phyloP scores from a whole-genome alignment of 2,888 invertebrate species.

The Pyrocoelia pectoralis region DNA sequence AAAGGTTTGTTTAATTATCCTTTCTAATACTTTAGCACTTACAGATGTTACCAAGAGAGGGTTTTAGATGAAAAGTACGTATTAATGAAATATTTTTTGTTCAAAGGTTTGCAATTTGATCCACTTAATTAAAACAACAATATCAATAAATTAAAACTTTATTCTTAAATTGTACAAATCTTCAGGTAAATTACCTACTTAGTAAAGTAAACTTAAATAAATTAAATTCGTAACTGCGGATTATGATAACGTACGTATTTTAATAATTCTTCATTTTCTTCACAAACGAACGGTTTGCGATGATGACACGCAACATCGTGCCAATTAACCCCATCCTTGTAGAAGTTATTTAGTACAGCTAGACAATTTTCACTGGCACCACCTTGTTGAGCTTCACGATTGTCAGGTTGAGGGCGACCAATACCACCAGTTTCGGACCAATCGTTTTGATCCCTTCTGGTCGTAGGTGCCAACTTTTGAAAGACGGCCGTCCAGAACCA shows the following conservation, averaged over 20 bases:
- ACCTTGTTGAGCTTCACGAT: conserved; percentile 80
- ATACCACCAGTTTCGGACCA: conserved; percentile 90
- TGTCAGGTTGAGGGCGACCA: conserved; percentile 87
- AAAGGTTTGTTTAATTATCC: too few relatives aligned
- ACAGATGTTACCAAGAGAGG: too few relatives aligned
- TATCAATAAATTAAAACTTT: conserved; percentile 18
- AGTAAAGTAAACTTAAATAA: conserved; percentile 7
- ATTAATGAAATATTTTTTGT: too few relatives aligned
- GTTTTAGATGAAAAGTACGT: too few relatives aligned
- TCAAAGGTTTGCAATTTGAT: too few relatives aligned
- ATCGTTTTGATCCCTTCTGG: conserved; percentile 83
- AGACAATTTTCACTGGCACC: conserved; percentile 88
- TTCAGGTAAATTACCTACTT: conserved; percentile 11
- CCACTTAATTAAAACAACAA: too few relatives aligned
- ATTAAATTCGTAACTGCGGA: conserved; percentile 76
- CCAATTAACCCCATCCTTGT: conserved; percentile 91
- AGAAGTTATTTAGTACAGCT: conserved; percentile 87
- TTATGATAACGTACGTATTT: conserved; percentile 86
- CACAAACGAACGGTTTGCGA: conserved; percentile 87
- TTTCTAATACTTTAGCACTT: too few relatives aligned
- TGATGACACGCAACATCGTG: conserved; percentile 93
- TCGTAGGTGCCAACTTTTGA: conserved; percentile 85
- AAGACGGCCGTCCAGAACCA: conserved; percentile 94
- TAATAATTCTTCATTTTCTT: conserved; percentile 86
- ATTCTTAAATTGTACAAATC: conserved; percentile 1